Evolutionary conservation across 2,113 vertebrate species (phyloP).

Genomic region (Ptilonorhynchus violaceus): DNA sequence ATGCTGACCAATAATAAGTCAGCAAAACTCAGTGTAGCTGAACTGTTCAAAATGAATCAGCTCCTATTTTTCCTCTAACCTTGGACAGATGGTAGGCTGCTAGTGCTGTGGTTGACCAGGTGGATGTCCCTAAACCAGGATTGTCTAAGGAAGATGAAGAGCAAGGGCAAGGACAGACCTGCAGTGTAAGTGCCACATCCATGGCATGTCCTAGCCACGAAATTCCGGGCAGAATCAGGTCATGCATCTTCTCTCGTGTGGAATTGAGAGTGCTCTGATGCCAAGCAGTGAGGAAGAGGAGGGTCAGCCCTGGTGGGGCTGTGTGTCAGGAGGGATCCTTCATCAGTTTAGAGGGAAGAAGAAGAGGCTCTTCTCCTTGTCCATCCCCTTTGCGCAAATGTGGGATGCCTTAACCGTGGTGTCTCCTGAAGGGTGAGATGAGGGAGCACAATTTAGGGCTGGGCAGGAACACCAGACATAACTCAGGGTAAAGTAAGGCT

Average conservation of each 20-base stretch:
- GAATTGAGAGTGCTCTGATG: not conserved
- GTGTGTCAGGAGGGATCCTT: not conserved
- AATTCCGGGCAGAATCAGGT: not conserved
- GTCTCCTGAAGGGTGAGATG: not conserved
- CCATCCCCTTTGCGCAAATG: not conserved
- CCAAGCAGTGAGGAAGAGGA: not conserved
- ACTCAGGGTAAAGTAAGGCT: not conserved
- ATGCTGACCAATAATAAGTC: slow-evolving; percentile 27
- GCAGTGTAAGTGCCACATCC: not conserved
- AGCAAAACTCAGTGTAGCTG: not conserved
- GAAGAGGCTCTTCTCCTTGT: not conserved
- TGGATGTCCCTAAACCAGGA: not conserved
- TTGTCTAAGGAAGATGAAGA: not conserved
- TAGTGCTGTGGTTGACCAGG: not conserved
- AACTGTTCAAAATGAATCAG: not conserved
- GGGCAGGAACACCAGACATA: not conserved
- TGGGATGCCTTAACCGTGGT: not conserved
- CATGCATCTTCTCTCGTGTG: not conserved
- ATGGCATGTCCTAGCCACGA: accelerated
- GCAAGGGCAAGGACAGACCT: no score
- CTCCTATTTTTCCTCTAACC: not conserved
- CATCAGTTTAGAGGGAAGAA: accelerated
- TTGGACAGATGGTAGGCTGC: not conserved
- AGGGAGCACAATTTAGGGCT: not conserved
- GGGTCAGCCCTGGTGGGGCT: not conserved